These are phyloP conservation scores for Chascanopsetta lugubris DNA, from an alignment of 2,113 vertebrate genomes.

Conservation along the genomic window DNA sequence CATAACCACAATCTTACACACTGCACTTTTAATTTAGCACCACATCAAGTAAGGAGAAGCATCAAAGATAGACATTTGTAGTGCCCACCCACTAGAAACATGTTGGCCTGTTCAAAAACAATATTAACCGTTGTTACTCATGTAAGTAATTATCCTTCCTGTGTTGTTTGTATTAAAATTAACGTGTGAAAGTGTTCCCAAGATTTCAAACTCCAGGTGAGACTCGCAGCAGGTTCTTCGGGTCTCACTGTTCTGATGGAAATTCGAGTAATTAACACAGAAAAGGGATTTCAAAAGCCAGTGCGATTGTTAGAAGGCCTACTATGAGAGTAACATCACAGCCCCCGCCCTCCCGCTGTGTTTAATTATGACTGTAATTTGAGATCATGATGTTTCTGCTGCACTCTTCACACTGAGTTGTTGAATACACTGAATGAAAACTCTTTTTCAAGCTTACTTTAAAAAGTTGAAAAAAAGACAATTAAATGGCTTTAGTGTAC, in stretches of 20 bases:
- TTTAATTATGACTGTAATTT: background rate
- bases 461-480: no score
- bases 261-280: background rate
- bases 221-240: background rate
- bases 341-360: background rate
- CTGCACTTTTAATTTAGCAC: no score
- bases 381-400: background rate
- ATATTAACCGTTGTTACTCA: background rate
- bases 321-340: background rate
- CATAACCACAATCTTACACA: no score
- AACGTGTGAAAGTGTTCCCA: background rate
- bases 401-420: background rate
- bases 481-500: no score
- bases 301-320: background rate
- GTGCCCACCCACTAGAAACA: background rate
- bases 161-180: background rate
- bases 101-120: background rate
- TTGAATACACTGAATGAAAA: background rate
- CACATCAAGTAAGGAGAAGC: no score
- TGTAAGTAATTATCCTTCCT: background rate
- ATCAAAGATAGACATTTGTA: no score
- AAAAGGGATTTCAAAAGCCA: conserved; percentile 2
- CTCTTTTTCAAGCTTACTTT: no score
- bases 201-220: background rate
- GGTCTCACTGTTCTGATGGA: background rate